phyloP scores from a whole-genome alignment of 2,113 vertebrate genomes.

The Pimephales promelas region DNA sequence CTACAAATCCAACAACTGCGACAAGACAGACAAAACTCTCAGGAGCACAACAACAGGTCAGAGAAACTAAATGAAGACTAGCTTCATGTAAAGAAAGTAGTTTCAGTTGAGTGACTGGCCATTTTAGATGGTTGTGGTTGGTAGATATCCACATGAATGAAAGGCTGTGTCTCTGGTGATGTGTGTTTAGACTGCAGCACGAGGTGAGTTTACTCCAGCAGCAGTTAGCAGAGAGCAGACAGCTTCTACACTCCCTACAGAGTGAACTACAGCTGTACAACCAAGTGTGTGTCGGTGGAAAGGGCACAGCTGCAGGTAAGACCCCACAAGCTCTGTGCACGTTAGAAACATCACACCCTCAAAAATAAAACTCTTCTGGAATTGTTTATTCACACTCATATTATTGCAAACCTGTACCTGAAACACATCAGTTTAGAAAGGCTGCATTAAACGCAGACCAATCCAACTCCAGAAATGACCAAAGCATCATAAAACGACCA shows the following conservation, averaged over 20 bases:
- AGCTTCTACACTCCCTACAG: constrained; percentile 84
- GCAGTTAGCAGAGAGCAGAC: constrained; percentile 84
- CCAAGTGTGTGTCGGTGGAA: constrained; percentile 69
- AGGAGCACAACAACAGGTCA: constrained; percentile 85
- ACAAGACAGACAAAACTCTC: constrained; percentile 78
- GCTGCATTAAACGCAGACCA: too few relatives aligned
- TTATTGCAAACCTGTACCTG: neutral
- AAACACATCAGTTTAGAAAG: neutral
- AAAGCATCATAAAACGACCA: too few relatives aligned
- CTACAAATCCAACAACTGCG: constrained; percentile 77
- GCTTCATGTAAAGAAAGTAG: neutral
- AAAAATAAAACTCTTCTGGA: neutral
- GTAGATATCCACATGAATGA: neutral
- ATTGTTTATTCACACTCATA: neutral
- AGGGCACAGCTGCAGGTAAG: constrained; percentile 75
- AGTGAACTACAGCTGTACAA: constrained; percentile 83
- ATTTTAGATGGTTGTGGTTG: neutral
- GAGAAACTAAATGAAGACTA: neutral
- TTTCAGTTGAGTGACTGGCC: neutral
- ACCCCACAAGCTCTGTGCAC: neutral
- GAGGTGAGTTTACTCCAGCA: constrained; percentile 85
- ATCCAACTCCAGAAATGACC: too few relatives aligned
- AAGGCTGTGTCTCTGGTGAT: neutral
- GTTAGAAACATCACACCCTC: neutral
- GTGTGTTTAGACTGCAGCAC: constrained; percentile 81